phyloP scores from a whole-genome alignment of 2,888 invertebrate genomes.

The Agonopterix arenella region DNA sequence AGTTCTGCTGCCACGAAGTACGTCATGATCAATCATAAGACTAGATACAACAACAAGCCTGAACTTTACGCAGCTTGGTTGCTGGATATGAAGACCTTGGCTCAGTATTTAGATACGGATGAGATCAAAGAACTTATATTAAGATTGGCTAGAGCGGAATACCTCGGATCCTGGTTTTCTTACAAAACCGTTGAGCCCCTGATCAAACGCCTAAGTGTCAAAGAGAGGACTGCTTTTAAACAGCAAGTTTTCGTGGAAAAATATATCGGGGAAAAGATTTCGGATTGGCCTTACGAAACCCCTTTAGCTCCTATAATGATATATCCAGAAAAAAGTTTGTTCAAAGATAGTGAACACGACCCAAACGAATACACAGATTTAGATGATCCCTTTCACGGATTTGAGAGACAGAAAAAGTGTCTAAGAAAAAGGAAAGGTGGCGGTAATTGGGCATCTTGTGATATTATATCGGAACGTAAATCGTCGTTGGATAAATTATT shows the following conservation, averaged over 20 bases:
- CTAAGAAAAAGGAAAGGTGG: not conserved
- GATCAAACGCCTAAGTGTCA: constrained; percentile 17
- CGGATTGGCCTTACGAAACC: constrained; percentile 27
- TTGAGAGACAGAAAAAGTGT: not conserved
- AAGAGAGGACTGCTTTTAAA: constrained; percentile 19
- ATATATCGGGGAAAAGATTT: constrained; percentile 13
- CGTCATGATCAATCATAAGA: constrained; percentile 18
- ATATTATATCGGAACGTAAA: constrained; percentile 2
- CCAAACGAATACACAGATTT: not conserved
- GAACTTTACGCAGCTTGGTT: constrained; percentile 22
- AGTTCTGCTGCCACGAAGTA: constrained; percentile 17
- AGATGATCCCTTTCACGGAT: not conserved
- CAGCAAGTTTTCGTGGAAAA: constrained; percentile 30
- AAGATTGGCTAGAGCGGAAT: constrained; percentile 19
- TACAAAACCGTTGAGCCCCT: constrained; percentile 23
- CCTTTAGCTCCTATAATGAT: constrained; percentile 14
- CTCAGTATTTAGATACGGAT: constrained; percentile 14
- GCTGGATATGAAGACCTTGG: constrained; percentile 17
- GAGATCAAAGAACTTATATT: constrained; percentile 20
- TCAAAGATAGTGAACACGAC: constrained; percentile 15
- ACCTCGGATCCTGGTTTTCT: constrained; percentile 16
- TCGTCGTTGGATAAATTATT: constrained; percentile 40
- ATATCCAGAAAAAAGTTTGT: constrained; percentile 10
- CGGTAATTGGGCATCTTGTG: not conserved
- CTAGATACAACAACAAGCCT: constrained; percentile 19